Percentiles rank a stretch among this genome's conserved stretches.
Conservation (phyloP, 1,140 invertebrate species). For the Psilanteris sp. region DNA sequence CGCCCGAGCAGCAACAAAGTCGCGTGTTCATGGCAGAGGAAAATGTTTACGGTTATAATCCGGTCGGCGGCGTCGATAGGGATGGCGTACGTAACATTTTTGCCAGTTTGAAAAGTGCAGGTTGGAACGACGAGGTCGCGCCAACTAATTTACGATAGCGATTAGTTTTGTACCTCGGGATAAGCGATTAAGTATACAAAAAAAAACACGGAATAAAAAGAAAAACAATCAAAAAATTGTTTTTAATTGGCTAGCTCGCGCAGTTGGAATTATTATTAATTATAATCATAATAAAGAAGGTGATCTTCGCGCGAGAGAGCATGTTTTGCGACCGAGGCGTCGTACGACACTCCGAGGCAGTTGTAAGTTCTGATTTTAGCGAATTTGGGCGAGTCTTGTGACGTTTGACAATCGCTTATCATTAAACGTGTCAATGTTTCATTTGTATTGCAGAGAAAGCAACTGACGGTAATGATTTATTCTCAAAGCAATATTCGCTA, state of each 20-base stretch:
- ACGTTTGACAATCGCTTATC: neutral
- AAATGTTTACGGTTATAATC: slow-evolving; percentile 79
- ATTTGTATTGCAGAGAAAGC: slow-evolving; percentile 22
- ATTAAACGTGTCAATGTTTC: neutral
- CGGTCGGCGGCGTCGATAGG: slow-evolving; percentile 74
- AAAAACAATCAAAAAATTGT: no score
- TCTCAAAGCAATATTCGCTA: neutral
- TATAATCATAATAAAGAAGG: neutral
- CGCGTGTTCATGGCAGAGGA: slow-evolving; percentile 79
- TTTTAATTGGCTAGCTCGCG: no score
- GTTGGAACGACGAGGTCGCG: slow-evolving; percentile 49
- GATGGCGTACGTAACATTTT: slow-evolving; percentile 76
- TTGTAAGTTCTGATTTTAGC: slow-evolving; percentile 12
- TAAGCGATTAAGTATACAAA: no score
- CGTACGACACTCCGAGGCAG: slow-evolving; percentile 23
- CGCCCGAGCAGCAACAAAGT: slow-evolving; percentile 41
- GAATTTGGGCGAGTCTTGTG: neutral
- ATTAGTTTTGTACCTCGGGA: no score
- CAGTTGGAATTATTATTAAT: no score
- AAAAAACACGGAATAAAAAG: no score
- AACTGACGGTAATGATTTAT: slow-evolving; percentile 14
- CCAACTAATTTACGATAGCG: neutral
- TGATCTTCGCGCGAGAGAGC: neutral
- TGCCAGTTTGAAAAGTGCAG: slow-evolving; percentile 76
- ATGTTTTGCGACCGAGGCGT: slow-evolving; percentile 23